Conservation (phyloP, 1,140 invertebrate genomes). For the Psix sp. region DNA sequence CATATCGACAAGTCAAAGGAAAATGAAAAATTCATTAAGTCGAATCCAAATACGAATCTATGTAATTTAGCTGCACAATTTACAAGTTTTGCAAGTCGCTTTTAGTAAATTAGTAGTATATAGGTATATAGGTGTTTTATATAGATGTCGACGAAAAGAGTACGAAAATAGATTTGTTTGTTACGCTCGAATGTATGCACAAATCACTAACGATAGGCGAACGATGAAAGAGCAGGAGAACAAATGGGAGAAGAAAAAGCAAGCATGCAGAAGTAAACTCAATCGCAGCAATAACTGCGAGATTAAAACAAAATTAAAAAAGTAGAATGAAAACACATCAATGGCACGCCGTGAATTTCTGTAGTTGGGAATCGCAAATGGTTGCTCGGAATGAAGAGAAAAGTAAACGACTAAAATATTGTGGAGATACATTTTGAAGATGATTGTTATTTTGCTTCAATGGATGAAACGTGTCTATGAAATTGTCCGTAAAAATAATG, state of each 20-base stretch:
- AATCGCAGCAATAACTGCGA: conserved; percentile 73
- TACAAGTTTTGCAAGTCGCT: too few species aligned
- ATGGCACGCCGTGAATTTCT: conserved; percentile 69
- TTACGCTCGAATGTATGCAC: conserved; percentile 35
- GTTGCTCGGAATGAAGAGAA: conserved; percentile 59
- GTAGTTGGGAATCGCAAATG: conserved; percentile 61
- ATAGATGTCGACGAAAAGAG: conserved; percentile 47
- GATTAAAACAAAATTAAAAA: conserved; percentile 77
- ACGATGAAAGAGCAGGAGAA: conserved; percentile 12
- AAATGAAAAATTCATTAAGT: too few species aligned
- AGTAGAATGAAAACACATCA: conserved; percentile 71
- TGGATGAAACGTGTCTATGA: conserved; percentile 30
- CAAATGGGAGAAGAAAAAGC: conserved; percentile 39
- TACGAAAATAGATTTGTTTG: conserved; percentile 35
- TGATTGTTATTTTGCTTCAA: conserved; percentile 49
- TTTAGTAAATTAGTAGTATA: conserved; percentile 28
- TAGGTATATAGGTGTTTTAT: conserved; percentile 60
- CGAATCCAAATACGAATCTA: too few species aligned
- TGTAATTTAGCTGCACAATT: too few species aligned
- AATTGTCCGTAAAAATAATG: conserved; percentile 30
- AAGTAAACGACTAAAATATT: conserved; percentile 40
- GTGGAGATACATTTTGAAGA: conserved; percentile 19
- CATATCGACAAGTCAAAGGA: neutral
- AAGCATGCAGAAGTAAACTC: conserved; percentile 44
- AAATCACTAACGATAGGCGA: conserved; percentile 50